A percentile compares a stretch with the other conserved stretches of the same genome.
Evolutionary conservation across 2,113 vertebrate genomes (phyloP).

Genomic region (Eira barbara): DNA sequence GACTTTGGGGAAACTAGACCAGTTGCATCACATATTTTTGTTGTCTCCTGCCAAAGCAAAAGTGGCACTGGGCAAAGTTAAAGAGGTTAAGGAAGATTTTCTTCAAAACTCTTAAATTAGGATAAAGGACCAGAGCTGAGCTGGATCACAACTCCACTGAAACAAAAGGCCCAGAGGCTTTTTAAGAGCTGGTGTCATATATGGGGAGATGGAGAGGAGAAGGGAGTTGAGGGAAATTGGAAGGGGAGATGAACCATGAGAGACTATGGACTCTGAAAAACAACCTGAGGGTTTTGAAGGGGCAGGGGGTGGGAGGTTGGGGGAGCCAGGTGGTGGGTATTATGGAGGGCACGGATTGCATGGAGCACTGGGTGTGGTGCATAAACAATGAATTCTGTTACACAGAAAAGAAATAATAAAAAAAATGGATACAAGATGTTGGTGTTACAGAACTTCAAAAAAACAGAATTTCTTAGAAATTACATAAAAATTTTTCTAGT

Average conservation of each 20-base stretch:
- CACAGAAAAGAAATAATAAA: conserved; percentile 47
- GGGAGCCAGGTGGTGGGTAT: too few species aligned
- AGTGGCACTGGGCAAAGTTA: neutral
- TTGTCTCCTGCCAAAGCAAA: neutral
- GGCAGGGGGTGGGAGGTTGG: too few species aligned
- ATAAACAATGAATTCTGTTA: too few species aligned
- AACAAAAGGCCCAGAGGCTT: neutral
- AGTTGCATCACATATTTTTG: neutral
- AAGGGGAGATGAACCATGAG: too few species aligned
- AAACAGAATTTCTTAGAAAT: conserved; percentile 68
- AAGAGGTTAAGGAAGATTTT: neutral
- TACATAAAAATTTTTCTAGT: conserved; percentile 67
- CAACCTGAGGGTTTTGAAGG: too few species aligned
- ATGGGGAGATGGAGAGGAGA: too few species aligned
- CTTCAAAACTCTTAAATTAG: neutral
- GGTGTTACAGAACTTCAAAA: conserved; percentile 66
- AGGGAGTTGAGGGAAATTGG: too few species aligned
- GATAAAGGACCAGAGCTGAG: neutral
- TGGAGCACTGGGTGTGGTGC: too few species aligned
- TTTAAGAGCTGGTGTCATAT: neutral
- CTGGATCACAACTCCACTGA: neutral
- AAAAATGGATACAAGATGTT: conserved; percentile 77
- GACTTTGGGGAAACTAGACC: neutral
- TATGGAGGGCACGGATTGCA: too few species aligned
- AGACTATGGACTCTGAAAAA: too few species aligned